Evolutionary conservation across 2,888 invertebrate genomes (phyloP).

Genomic region (Drosophila mercatorum): DNA sequence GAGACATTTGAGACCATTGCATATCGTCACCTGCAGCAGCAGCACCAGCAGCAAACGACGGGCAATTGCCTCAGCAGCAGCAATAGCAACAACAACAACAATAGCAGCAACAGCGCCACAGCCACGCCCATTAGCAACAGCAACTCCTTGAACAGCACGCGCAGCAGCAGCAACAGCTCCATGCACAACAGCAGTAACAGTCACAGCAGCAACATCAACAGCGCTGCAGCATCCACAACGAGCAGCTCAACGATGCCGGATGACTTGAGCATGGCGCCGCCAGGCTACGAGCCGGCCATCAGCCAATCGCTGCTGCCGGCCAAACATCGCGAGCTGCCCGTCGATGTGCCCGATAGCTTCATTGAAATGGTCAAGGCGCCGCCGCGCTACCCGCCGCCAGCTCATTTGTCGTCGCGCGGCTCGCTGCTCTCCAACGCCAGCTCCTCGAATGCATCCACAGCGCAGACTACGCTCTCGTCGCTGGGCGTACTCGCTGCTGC

Average conservation of each 20-base stretch:
- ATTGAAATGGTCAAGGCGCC: conserved; percentile 92
- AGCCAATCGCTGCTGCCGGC: conserved; percentile 14
- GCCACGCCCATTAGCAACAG: conserved; percentile 44
- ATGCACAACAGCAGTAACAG: conserved; percentile 48
- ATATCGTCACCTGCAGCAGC: conserved; percentile 75
- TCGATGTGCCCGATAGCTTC: conserved; percentile 95
- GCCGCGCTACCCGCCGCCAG: conserved; percentile 88
- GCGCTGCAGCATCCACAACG: conserved; percentile 26
- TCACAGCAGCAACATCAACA: conserved; percentile 45
- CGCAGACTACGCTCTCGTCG: conserved; percentile 73
- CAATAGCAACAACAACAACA: conserved; percentile 61
- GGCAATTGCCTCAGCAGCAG: conserved; percentile 26
- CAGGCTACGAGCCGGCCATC: conserved; percentile 78
- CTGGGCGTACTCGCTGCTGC: conserved; percentile 19
- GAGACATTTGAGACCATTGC: conserved; percentile 84
- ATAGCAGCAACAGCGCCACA: conserved; percentile 20
- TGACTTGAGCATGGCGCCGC: conserved; percentile 80
- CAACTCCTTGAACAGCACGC: conserved; percentile 53
- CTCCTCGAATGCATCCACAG: conserved; percentile 65
- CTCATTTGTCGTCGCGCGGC: conserved; percentile 82
- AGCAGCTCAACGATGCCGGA: conserved; percentile 65
- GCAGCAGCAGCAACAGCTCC: conserved; percentile 50
- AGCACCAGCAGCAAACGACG: conserved; percentile 13
- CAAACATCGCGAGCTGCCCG: conserved; percentile 89
- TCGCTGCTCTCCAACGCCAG: conserved; percentile 81